A percentile compares a stretch with the other conserved stretches of the same genome.
phyloP scores from a whole-genome alignment of 2,888 invertebrate species.

The Uloborus plumipes region DNA sequence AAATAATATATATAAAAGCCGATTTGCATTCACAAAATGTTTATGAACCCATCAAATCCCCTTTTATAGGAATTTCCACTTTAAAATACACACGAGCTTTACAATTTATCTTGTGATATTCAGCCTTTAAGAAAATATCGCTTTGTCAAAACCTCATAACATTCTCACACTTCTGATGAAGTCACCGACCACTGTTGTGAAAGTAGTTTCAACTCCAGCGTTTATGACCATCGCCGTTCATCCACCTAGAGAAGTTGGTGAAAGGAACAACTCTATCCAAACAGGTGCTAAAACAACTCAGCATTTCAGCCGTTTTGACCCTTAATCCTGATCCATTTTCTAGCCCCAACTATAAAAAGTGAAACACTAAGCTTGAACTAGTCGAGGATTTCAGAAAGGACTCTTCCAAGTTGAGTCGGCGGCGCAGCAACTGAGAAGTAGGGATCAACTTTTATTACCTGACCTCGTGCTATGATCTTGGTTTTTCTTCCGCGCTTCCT shows the following conservation, averaged over 20 bases:
- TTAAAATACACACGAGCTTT: too few species aligned
- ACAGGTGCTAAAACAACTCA: slow-evolving; percentile 29
- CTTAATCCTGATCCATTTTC: slow-evolving; percentile 49
- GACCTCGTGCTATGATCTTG: slow-evolving; percentile 30
- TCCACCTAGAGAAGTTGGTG: neutral
- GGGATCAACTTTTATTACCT: slow-evolving; percentile 48
- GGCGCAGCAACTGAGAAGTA: slow-evolving; percentile 28
- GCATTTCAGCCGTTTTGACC: slow-evolving; percentile 33
- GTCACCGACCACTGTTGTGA: too few species aligned
- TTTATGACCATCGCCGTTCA: too few species aligned
- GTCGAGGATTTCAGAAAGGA: slow-evolving; percentile 30
- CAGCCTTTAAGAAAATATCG: too few species aligned
- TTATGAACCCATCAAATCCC: too few species aligned
- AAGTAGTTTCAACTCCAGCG: too few species aligned
- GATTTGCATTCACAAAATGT: too few species aligned
- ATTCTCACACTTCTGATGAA: too few species aligned
- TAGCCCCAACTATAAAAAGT: slow-evolving; percentile 9
- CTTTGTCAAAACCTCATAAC: too few species aligned
- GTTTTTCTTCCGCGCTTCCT: slow-evolving; percentile 4
- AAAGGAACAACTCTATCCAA: slow-evolving; percentile 27
- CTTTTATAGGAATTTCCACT: too few species aligned
- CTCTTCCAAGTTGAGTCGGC: slow-evolving; percentile 23
- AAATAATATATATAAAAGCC: too few species aligned
- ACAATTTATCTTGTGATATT: too few species aligned
- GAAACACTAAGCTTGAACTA: slow-evolving; percentile 11